phyloP scores from a whole-genome alignment of 2,113 vertebrate genomes.

The Fregata magnificens region DNA sequence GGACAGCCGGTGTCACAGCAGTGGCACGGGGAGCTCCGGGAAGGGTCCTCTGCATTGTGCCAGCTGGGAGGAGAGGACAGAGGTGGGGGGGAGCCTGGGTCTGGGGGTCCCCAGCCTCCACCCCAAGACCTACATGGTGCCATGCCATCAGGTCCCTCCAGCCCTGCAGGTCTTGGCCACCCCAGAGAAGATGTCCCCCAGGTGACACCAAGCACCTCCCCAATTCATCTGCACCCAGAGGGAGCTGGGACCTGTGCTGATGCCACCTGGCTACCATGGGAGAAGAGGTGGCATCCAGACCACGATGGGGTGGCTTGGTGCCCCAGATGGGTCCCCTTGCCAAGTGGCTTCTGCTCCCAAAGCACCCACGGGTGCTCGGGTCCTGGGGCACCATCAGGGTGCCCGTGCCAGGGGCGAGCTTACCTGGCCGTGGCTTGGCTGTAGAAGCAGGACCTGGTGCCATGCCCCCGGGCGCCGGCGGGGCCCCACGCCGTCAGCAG shows the following conservation, averaged over 20 bases:
- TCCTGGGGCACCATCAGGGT: background rate
- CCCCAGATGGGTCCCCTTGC: background rate
- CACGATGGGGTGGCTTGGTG: background rate
- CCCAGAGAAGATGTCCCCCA: background rate
- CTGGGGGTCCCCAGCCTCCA: background rate
- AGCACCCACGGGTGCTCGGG: fast-evolving
- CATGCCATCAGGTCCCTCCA: background rate
- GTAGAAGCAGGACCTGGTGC: constrained; percentile 34
- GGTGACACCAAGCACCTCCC: background rate
- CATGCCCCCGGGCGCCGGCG: fast-evolving
- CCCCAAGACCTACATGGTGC: background rate
- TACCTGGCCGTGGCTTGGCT: background rate
- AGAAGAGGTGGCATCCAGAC: background rate
- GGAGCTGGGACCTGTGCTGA: background rate
- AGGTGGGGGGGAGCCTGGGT: fast-evolving
- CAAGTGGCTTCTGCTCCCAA: background rate
- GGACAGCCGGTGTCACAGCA: background rate
- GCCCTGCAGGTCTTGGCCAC: background rate
- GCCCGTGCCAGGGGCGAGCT: fast-evolving
- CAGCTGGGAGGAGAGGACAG: constrained; percentile 12
- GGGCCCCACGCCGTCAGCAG: background rate
- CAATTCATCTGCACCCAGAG: background rate
- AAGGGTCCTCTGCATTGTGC: constrained; percentile 1
- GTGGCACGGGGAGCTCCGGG: background rate
- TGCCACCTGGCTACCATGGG: fast-evolving